Percentiles rank a stretch among this genome's conserved stretches.
phyloP scores from a whole-genome alignment of 1,140 invertebrate genomes.

The Dendrolimus kikuchii region DNA sequence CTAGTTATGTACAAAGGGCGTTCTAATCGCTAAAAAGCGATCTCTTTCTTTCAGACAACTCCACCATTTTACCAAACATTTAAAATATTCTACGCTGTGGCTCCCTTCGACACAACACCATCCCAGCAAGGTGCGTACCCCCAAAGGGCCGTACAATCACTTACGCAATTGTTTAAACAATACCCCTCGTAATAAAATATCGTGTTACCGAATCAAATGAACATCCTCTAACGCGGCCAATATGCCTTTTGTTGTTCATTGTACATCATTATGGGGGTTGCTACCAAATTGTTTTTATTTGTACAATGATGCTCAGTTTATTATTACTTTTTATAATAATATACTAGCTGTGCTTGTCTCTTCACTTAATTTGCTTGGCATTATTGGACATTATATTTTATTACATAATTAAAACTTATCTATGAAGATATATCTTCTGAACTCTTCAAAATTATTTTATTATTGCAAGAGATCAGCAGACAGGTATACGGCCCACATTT shows the following conservation, averaged over 20 bases:
- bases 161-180: conserved; percentile 64
- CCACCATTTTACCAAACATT: conserved; percentile 1
- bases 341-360: too few relatives aligned
- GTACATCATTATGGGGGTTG: conserved; percentile 23
- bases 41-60: background rate
- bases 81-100: conserved; percentile 7
- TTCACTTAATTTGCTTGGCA: too few relatives aligned
- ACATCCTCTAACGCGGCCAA: conserved; percentile 32
- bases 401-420: too few relatives aligned
- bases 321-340: too few relatives aligned
- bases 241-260: conserved; percentile 15
- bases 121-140: conserved; percentile 49
- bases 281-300: background rate
- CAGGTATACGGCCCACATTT: too few relatives aligned
- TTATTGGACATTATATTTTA: too few relatives aligned
- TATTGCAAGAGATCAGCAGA: background rate
- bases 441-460: too few relatives aligned
- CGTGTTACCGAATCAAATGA: conserved; percentile 49
- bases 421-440: too few relatives aligned
- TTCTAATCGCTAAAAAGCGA: too few relatives aligned
- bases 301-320: conserved; percentile 11
- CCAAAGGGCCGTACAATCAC: conserved; percentile 42
- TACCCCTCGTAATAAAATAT: conserved; percentile 50
- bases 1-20: too few relatives aligned
- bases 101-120: conserved; percentile 17